Base-by-base conservation (phyloP, 2,113 vertebrate species). In the Phalacrocorax carbo region DNA sequence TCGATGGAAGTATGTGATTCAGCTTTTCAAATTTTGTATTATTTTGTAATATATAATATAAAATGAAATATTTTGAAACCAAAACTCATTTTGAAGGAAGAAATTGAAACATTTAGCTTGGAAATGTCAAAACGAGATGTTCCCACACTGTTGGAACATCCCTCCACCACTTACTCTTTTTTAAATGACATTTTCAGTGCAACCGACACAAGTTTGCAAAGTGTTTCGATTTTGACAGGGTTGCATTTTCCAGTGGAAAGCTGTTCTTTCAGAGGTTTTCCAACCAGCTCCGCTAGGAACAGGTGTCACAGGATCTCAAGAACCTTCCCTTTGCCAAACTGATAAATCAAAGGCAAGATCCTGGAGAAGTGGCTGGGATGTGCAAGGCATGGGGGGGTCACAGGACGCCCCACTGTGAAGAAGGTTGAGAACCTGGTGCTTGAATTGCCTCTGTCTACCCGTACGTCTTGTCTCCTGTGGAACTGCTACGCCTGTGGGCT, bases 1-100 rank as follows among this genome's bases (percentile, higher is more conserved):
- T 48, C 9, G 0, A 88, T 42, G 15, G 27, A 80, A 88, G 38
- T 32, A 52, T 4, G 7, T 27, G 27, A 66, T 57, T 80, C 46
- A 65, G 46, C 19, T 77, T 95, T 76, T 70, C 66, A 78, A 82
- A 52, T 82, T 61, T 48, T 70, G 20, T 54, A 80, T 80, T 96
- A 90, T 73, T 95, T 96, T 36, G 17, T 75, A 93, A 83, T 75
- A 73, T 48, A 86, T 58, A 94, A 86, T n/a, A 77, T n/a, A 76
- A 86, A 95, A 92, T 26, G 46, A 94, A 95, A 83, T 93, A 96
- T 96, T 96, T 95, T 96, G 38, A 83, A 96, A 95, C 68, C 22
- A 70, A 88, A 94, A 71, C 42, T 86, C 72, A 51, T 86, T 95
- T 90, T 95, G 60, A 95, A 78, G 48, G 48, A 88, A 95, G 51